These are phyloP conservation scores for Ochropleura leucogaster DNA, from an alignment of 2,888 invertebrate genomes.

Conservation along the genomic window DNA sequence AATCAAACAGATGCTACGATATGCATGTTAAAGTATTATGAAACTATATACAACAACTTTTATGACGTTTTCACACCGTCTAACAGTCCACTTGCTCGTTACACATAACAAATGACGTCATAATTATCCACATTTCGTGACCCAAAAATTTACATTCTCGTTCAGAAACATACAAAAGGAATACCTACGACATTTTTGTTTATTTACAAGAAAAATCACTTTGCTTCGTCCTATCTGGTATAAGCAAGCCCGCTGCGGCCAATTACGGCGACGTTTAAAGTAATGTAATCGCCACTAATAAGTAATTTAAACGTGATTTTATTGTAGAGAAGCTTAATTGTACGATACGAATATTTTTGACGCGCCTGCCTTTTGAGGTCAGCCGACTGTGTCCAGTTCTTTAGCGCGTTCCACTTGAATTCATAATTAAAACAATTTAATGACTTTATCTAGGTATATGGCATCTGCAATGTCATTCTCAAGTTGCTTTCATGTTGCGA, in stretches of 20 bases:
- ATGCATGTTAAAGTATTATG: conserved; percentile 54
- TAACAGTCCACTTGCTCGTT: conserved; percentile 70
- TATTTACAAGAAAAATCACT: conserved; percentile 59
- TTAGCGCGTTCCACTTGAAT: conserved; percentile 64
- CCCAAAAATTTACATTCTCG: conserved; percentile 67
- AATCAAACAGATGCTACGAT: conserved; percentile 62
- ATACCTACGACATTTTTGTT: conserved; percentile 30
- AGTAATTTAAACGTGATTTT: conserved; percentile 85
- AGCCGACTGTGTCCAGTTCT: conserved; percentile 67
- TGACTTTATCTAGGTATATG: conserved; percentile 77
- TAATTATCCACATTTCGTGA: conserved; percentile 72
- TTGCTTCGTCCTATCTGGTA: conserved; percentile 48
- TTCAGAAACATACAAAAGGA: conserved; percentile 57
- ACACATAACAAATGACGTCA: conserved; percentile 68
- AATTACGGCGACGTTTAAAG: conserved; percentile 82
- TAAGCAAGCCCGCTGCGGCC: conserved; percentile 67
- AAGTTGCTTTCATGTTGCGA: conserved; percentile 60
- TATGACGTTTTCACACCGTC: conserved; percentile 69
- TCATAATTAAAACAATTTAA: conserved; percentile 78
- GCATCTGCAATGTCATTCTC: conserved; percentile 64
- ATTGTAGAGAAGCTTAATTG: conserved; percentile 84
- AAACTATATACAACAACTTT: conserved; percentile 54
- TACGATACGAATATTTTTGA: conserved; percentile 76
- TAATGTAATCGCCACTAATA: conserved; percentile 82
- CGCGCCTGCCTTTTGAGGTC: conserved; percentile 76